These are phyloP conservation scores for Limnothrissa miodon DNA, from an alignment of 2,113 vertebrate genomes.

Conservation along the genomic window DNA sequence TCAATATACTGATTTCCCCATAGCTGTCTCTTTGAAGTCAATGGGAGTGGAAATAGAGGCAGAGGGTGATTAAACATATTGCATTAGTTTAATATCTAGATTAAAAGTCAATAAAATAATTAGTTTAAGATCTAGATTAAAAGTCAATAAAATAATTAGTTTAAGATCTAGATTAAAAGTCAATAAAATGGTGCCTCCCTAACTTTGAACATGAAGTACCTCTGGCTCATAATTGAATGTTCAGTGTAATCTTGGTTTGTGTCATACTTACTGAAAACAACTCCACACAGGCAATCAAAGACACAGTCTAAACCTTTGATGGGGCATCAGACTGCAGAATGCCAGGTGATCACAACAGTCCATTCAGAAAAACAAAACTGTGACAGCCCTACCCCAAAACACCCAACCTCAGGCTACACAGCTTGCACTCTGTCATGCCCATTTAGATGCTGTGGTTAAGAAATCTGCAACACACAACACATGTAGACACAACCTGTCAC, in stretches of 20 bases:
- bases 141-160: no score
- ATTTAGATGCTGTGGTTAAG: not conserved
- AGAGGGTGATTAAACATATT: no score
- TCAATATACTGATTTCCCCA: not conserved
- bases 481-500: not conserved
- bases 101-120: no score
- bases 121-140: no score
- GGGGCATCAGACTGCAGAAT: not conserved
- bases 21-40: constrained; percentile 10
- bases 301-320: no score
- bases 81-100: no score
- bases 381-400: not conserved
- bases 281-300: not conserved
- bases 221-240: not conserved
- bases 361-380: not conserved
- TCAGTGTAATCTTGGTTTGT: not conserved
- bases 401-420: not conserved
- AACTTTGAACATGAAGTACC: no score
- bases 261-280: not conserved
- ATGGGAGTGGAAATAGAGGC: not conserved
- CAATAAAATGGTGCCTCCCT: no score
- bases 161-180: no score
- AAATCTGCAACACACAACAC: not conserved
- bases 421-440: not conserved
- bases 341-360: not conserved